Conservation (phyloP, 2,113 vertebrate species). For the Verasper variegatus region DNA sequence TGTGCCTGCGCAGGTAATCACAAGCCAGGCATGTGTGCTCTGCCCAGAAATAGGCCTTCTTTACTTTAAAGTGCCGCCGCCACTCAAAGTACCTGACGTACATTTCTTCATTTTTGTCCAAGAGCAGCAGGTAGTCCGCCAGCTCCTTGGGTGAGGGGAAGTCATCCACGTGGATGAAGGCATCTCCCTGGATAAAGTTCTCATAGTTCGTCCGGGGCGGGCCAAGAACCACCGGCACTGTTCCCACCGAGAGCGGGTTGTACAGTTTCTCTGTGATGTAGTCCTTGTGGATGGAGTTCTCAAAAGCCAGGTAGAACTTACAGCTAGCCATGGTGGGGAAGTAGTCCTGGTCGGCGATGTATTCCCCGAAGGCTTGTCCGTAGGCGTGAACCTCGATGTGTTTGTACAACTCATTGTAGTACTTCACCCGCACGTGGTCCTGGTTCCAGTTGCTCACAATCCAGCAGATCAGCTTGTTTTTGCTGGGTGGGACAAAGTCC, state of each 20-base stretch:
- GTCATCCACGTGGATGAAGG: slow-evolving; percentile 96
- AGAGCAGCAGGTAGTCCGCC: slow-evolving; percentile 92
- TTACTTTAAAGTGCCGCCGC: slow-evolving; percentile 94
- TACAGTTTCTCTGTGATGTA: slow-evolving; percentile 98
- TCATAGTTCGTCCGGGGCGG: slow-evolving; percentile 95
- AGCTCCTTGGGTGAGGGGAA: slow-evolving; percentile 93
- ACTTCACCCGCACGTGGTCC: slow-evolving; percentile 93
- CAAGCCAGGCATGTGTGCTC: slow-evolving; percentile 96
- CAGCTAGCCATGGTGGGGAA: slow-evolving; percentile 94
- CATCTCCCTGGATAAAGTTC: slow-evolving; percentile 94
- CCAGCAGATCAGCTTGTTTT: slow-evolving; percentile 96
- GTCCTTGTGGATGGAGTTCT: slow-evolving; percentile 98
- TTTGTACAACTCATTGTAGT: slow-evolving; percentile 96
- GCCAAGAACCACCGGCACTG: slow-evolving; percentile 93
- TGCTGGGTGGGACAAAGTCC: slow-evolving; percentile 92
- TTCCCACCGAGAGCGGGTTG: slow-evolving; percentile 92
- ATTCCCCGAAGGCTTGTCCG: slow-evolving; percentile 93
- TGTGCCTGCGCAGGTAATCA: slow-evolving; percentile 93
- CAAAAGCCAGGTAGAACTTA: slow-evolving; percentile 97
- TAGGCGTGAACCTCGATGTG: slow-evolving; percentile 94
- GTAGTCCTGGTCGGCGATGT: slow-evolving; percentile 91
- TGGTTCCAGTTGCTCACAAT: slow-evolving; percentile 99
- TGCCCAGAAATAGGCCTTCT: slow-evolving; percentile 93
- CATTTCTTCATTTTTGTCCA: slow-evolving; percentile 94
- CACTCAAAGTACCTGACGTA: slow-evolving; percentile 96